Evolutionary conservation across 2,113 vertebrate genomes (phyloP).

Genomic region (Vidua macroura): DNA sequence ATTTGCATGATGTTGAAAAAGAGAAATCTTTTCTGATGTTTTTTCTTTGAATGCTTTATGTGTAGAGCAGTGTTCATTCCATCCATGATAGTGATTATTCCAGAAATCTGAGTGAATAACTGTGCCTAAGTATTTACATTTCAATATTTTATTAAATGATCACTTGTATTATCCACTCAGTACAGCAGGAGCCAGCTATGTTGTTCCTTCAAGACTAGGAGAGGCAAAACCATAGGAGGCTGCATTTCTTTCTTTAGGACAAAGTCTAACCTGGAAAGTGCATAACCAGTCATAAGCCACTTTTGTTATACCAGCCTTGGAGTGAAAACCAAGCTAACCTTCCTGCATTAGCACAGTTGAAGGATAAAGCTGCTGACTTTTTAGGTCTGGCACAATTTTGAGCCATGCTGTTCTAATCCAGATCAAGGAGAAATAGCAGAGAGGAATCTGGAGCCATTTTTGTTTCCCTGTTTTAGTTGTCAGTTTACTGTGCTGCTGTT

Average conservation of each 20-base stretch:
- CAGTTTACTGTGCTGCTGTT: not conserved
- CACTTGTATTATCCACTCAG: not conserved
- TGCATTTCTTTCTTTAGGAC: not conserved
- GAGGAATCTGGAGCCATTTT: not conserved
- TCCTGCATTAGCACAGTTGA: not conserved
- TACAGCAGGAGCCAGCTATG: not conserved
- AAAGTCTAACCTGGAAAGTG: not conserved
- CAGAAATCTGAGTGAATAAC: not conserved
- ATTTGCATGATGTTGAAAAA: constrained; percentile 24
- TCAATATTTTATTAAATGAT: constrained; percentile 50
- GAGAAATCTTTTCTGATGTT: not conserved
- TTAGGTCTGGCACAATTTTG: not conserved
- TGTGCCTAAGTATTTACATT: constrained; percentile 30
- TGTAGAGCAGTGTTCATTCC: not conserved
- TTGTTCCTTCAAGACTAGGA: not conserved
- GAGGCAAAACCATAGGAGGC: not conserved
- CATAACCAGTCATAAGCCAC: not conserved
- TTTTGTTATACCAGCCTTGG: not conserved
- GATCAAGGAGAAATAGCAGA: not conserved
- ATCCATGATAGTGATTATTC: not conserved
- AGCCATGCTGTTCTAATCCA: not conserved
- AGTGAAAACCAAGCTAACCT: not conserved
- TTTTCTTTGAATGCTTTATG: constrained; percentile 12
- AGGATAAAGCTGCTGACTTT: not conserved
- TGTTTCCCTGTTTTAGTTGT: not conserved